Evolutionary conservation across 2,888 invertebrate species (phyloP), one percentile per base, ranked within the genome.

Genomic region (Tolmerus cingulatus): DNA sequence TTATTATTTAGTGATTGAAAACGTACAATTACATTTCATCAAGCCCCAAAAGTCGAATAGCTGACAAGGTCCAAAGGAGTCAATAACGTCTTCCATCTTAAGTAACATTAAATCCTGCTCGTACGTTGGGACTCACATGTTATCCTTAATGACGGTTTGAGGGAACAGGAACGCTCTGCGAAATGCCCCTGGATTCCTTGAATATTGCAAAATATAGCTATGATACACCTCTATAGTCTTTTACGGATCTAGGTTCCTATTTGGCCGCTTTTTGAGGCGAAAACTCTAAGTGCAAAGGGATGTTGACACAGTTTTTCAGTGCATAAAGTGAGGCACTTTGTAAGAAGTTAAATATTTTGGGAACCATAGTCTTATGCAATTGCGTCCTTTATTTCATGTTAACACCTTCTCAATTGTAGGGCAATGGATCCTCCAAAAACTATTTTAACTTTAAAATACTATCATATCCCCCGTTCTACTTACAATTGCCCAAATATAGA

Each of bases 271-370:
- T 27, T 27, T 66, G 27, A 23, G 23, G 27, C 27, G 27, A 66
- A 66, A 66, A 84, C 40, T 23, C 66, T 84, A 84, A 84, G 82
- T 84, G 82, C 82, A 84, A 84, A 84, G 66, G 30, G 66, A 66
- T 84, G 82, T 84, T 84, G 82, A 84, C 82, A 84, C 23, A 66
- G 23, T 66, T 84, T 84, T 66, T 37, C 37, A 66, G 82, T 66
- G 23, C 66, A 66, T 84, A 66, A 46, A 84, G 43, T 84, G 82
- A 37, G 16, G 66, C 82, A 57, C 19, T 84, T 66, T 84, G 82
- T 84, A 66, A 27, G 66, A 27, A 27, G 23, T 46, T 84, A 84
- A 66, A 12, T 66, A 27, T 66, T 9, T 84, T n/a, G 34, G 16
- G 57, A n/a, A 37, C 66, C 57, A 43, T 19, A 27, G 7, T 51